phyloP scores from a whole-genome alignment of 1,140 invertebrate species.

The Hypothenemus hampei region DNA sequence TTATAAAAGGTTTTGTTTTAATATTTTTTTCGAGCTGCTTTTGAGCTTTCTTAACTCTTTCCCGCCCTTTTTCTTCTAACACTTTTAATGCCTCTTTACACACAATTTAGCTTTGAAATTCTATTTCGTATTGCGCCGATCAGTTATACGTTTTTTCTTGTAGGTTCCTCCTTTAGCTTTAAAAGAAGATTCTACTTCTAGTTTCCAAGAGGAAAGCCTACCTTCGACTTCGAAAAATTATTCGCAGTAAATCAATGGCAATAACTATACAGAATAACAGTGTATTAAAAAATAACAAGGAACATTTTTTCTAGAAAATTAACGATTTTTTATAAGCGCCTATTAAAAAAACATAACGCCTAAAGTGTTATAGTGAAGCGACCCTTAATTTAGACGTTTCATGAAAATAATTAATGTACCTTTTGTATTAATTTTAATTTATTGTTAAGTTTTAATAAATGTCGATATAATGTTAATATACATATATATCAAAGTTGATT shows the following conservation, averaged over 20 bases:
- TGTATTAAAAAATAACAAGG: too few species aligned
- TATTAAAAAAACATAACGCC: too few species aligned
- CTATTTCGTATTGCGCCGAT: neutral
- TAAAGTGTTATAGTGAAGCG: too few species aligned
- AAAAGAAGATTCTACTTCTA: constrained; percentile 42
- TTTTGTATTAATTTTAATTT: too few species aligned
- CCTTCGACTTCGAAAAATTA: constrained; percentile 44
- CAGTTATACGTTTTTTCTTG: neutral
- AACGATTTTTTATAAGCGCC: too few species aligned
- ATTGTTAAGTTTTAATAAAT: too few species aligned
- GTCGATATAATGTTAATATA: too few species aligned
- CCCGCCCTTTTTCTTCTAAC: neutral
- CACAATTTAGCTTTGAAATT: neutral
- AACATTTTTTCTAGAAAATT: too few species aligned
- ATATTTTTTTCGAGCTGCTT: constrained; percentile 1
- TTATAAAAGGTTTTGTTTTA: constrained; percentile 12
- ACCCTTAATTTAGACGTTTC: too few species aligned
- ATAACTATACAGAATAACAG: too few species aligned
- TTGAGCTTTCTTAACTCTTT: neutral
- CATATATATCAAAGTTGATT: too few species aligned
- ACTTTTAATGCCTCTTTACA: neutral
- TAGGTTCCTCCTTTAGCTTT: constrained; percentile 42
- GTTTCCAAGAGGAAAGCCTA: constrained; percentile 40
- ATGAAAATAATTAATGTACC: too few species aligned
- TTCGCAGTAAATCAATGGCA: constrained; percentile 27